A percentile compares a stretch with the other conserved stretches of the same genome.
phyloP scores from a whole-genome alignment of 2,797 vertebrate genomes.

The Crenichthys baileyi region DNA sequence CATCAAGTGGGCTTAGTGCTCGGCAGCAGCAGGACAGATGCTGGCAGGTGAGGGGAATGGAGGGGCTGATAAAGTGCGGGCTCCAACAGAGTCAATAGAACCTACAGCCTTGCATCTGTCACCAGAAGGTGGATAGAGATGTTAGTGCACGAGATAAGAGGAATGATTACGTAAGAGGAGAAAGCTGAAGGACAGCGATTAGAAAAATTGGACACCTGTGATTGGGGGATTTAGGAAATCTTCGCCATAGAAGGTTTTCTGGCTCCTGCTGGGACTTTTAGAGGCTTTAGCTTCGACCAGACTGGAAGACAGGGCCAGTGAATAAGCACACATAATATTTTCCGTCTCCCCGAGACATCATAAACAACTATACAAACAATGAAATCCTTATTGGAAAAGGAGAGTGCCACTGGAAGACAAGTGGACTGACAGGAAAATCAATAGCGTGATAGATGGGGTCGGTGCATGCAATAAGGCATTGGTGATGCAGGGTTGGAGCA shows the following conservation, averaged over 20 bases:
- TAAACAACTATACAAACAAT: slow-evolving; percentile 79
- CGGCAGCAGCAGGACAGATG: slow-evolving; percentile 79
- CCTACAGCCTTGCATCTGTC: slow-evolving; percentile 71
- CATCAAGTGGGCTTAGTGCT: slow-evolving; percentile 85
- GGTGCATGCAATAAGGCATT: slow-evolving; percentile 75
- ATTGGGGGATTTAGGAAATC: slow-evolving; percentile 39
- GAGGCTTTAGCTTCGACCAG: slow-evolving; percentile 16
- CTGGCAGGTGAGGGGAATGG: slow-evolving; percentile 68
- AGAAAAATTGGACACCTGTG: slow-evolving; percentile 32
- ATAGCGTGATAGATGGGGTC: slow-evolving; percentile 77
- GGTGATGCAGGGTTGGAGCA: slow-evolving; percentile 42
- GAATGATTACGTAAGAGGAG: slow-evolving; percentile 39
- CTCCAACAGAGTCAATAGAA: slow-evolving; percentile 86
- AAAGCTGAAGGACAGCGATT: slow-evolving; percentile 41
- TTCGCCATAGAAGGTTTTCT: slow-evolving; percentile 4
- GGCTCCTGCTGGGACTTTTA: slow-evolving; percentile 1
- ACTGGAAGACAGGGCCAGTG: slow-evolving; percentile 26
- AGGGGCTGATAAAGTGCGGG: slow-evolving; percentile 86
- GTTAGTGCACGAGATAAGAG: slow-evolving; percentile 48
- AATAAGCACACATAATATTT: slow-evolving; percentile 60
- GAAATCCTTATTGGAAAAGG: slow-evolving; percentile 71
- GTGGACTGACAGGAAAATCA: slow-evolving; percentile 76
- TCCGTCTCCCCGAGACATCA: slow-evolving; percentile 62
- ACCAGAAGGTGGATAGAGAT: slow-evolving; percentile 54
- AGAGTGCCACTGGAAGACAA: slow-evolving; percentile 67